These are phyloP conservation scores for Leptopilina syphax DNA, from an alignment of 2,888 invertebrate genomes.

Conservation along the genomic window DNA sequence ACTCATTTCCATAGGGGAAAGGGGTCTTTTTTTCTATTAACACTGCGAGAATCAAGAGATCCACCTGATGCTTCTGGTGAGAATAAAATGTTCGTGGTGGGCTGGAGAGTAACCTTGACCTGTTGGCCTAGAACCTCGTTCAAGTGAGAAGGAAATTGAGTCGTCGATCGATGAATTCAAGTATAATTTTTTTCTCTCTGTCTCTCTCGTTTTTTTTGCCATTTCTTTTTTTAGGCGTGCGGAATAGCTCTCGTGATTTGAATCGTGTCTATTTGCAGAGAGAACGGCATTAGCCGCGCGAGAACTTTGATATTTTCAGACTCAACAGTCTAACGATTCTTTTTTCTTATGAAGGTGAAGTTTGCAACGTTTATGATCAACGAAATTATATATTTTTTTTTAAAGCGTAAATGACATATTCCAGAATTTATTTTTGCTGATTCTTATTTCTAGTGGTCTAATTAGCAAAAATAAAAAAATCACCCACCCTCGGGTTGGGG, in stretches of 20 bases:
- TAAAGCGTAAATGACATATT: too few species aligned
- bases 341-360: too few species aligned
- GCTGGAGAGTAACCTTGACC: slow-evolving; percentile 49
- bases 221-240: not conserved
- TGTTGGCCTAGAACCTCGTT: slow-evolving; percentile 55
- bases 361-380: too few species aligned
- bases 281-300: not conserved
- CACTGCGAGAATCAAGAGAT: slow-evolving; percentile 41
- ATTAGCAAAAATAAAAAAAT: too few species aligned
- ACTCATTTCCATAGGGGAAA: slow-evolving; percentile 4
- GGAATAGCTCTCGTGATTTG: not conserved
- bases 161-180: slow-evolving; percentile 27
- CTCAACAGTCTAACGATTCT: not conserved
- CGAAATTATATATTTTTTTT: too few species aligned
- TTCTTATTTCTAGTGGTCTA: too few species aligned
- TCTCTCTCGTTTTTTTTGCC: not conserved
- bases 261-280: not conserved
- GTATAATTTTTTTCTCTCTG: not conserved
- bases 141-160: slow-evolving; percentile 21
- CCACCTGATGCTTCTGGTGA: slow-evolving; percentile 50
- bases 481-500: too few species aligned
- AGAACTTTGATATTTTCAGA: slow-evolving; percentile 21
- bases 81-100: slow-evolving; percentile 40
- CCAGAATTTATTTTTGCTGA: too few species aligned
- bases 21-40: not conserved